Evolutionary conservation across 2,797 vertebrate species (phyloP), one percentile per base, ranked within the genome.

Genomic region (Myiothlypis chrysogaster): DNA sequence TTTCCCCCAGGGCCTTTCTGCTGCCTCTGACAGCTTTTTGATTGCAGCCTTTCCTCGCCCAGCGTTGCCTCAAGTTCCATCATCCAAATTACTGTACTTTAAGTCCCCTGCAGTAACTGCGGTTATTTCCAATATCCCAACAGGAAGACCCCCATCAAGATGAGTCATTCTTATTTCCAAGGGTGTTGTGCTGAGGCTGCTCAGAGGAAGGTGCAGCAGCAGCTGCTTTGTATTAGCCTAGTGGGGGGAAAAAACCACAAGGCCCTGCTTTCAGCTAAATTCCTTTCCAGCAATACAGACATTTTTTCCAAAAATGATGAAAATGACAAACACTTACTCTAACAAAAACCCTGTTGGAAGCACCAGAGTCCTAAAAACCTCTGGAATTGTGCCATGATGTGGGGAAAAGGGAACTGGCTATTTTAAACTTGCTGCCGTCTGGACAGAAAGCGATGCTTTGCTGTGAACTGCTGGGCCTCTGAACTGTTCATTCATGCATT

Each of bases 111-210:
- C 90, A 96, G 96, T 87, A 96, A 96, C 95, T 81, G 76, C 88
- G 92, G 94, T 96, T 95, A 96, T 95, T 97, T 97, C 89, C 73
- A 97, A 64, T 91, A 88, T 78, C 95, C 95, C 89, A 89, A 93
- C 84, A 96, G 87, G 87, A 97, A 97, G 94, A 97, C 95, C 95
- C 94, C 95, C 94, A 93, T 89, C 71, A 95, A 60, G 91, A 96
- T 96, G 95, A 97, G 87, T 97, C 95, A 97, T 92, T 94, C 27
- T 89, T 81, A 64, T 83, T 92, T 86, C 83, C 90, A 96, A 90
- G 87, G 89, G 89, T 72, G 83, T 70, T 92, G 57, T 72, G 90
- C 84, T 90, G 90, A 97, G 89, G 92, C 88, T 47, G 46, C 55
- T 89, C 50, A 94, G 87, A 97, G 91, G 94, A 90, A 88, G 63